These are phyloP conservation scores for Chascanopsetta lugubris DNA, from an alignment of 2,113 vertebrate species.

Conservation along the genomic window DNA sequence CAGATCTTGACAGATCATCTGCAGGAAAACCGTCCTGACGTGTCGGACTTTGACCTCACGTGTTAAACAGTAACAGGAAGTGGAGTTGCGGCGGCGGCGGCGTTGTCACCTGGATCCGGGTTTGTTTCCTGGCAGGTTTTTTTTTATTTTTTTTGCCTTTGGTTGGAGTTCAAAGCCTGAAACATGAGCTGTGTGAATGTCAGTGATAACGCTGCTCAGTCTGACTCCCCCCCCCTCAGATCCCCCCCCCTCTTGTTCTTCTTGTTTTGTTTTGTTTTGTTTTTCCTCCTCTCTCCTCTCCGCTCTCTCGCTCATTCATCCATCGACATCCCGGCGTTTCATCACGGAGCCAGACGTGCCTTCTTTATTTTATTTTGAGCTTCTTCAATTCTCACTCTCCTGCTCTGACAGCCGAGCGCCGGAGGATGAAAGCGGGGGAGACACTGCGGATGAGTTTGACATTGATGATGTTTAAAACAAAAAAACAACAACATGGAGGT, in stretches of 20 bases:
- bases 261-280: slow-evolving; percentile 8
- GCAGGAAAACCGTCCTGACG: background rate
- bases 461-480: slow-evolving; percentile 18
- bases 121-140: too few relatives aligned
- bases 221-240: slow-evolving; percentile 25
- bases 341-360: slow-evolving; percentile 76
- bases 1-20: slow-evolving; percentile 16
- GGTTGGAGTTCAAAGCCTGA: slow-evolving; percentile 38
- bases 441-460: slow-evolving; percentile 31
- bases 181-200: slow-evolving; percentile 57
- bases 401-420: slow-evolving; percentile 38
- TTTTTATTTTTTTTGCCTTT: too few relatives aligned
- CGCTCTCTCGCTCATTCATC: slow-evolving; percentile 29
- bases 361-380: slow-evolving; percentile 75
- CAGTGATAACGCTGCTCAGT: slow-evolving; percentile 20
- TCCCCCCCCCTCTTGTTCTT: too few relatives aligned
- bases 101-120: background rate
- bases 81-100: background rate
- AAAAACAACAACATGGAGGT: slow-evolving; percentile 39
- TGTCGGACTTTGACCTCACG: background rate
- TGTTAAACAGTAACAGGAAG: background rate
- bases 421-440: slow-evolving; percentile 44
- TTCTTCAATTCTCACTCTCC: slow-evolving; percentile 61
- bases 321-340: slow-evolving; percentile 52
- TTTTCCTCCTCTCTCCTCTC: background rate